Evolutionary conservation across 2,113 vertebrate genomes (phyloP), one percentile per base, ranked within the genome.

Genomic region (Cynoglossus semilaevis): DNA sequence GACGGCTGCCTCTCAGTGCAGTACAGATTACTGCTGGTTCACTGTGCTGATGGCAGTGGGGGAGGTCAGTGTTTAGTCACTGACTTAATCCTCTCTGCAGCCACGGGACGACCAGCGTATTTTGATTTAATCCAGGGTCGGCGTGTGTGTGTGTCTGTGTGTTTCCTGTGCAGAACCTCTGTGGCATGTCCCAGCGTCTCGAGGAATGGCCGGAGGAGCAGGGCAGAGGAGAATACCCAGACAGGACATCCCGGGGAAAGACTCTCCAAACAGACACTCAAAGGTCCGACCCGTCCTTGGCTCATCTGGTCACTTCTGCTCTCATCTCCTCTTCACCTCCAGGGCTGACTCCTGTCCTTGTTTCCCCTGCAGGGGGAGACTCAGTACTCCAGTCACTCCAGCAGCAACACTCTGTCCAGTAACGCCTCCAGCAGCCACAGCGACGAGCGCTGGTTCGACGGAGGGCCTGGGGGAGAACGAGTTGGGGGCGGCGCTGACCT

Each of bases 391-490:
- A 97, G 94, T 77, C 94, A 94, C 77, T 97, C 95, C 81, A 96
- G 95, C 91, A 97, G 93, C 63, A 96, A 94, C 81, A 97, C 94
- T 0, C 86, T 96, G 43, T 96, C 95, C 82, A 97, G 95, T 49
- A 95, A 93, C 1, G 91, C 95, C 0, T 96, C 95, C 89, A 96
- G 95, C 84, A 87, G 82, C 85, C 95, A 96, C 87, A 95, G 94
- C 0, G 95, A 97, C 0, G 95, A 97, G 44, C 92, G 93, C 54
- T 97, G 94, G 94, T 94, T 93, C 0, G 94, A 95, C 15, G 83
- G 85, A 1, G 72, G 67, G n/a, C 15, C 77, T 0, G 75, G 49
- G 4, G 77, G 72, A 35, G 83, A 87, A 7, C 49, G 85, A 49
- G 85, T 73, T 16, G 49, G 29, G 14, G 67, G 61, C 1, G 82